A percentile compares a stretch with the other conserved stretches of the same genome.
These are phyloP conservation scores for Drosophila lutescens DNA, from an alignment of 2,888 invertebrate genomes.

Conservation along the genomic window DNA sequence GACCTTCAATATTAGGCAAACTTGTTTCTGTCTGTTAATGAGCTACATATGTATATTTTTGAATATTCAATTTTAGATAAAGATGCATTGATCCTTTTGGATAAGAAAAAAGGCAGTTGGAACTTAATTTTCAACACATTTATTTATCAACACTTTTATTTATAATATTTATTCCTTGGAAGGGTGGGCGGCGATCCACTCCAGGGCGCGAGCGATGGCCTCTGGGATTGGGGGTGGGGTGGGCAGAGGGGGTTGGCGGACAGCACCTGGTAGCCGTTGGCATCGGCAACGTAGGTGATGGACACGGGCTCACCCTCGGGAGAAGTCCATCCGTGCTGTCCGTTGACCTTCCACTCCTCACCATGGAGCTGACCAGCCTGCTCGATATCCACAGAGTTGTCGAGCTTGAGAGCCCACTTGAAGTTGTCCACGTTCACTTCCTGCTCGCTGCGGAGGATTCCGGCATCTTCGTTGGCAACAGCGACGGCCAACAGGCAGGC, in stretches of 20 bases:
- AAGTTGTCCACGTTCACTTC: constrained; percentile 70
- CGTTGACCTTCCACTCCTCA: constrained; percentile 54
- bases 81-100: constrained; percentile 3
- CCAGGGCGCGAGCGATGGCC: constrained; percentile 55
- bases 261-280: constrained; percentile 66
- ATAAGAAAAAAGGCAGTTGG: neutral
- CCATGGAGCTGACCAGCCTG: constrained; percentile 62
- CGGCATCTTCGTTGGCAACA: constrained; percentile 66
- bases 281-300: constrained; percentile 63
- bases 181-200: constrained; percentile 62
- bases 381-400: constrained; percentile 62
- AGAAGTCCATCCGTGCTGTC: constrained; percentile 50
- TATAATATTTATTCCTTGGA: constrained; percentile 37
- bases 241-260: constrained; percentile 72
- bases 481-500: constrained; percentile 74
- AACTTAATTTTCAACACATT: constrained; percentile 36
- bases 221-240: constrained; percentile 78
- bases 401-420: constrained; percentile 64
- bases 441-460: constrained; percentile 58
- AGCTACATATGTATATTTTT: neutral
- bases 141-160: constrained; percentile 51
- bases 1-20: constrained; percentile 47
- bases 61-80: neutral
- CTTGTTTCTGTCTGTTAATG: constrained; percentile 20
- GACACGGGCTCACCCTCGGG: constrained; percentile 72